Percentiles rank a stretch among this genome's conserved stretches.
Evolutionary conservation across 2,797 vertebrate species (phyloP).

Genomic region (Ptychadena robeensis): DNA sequence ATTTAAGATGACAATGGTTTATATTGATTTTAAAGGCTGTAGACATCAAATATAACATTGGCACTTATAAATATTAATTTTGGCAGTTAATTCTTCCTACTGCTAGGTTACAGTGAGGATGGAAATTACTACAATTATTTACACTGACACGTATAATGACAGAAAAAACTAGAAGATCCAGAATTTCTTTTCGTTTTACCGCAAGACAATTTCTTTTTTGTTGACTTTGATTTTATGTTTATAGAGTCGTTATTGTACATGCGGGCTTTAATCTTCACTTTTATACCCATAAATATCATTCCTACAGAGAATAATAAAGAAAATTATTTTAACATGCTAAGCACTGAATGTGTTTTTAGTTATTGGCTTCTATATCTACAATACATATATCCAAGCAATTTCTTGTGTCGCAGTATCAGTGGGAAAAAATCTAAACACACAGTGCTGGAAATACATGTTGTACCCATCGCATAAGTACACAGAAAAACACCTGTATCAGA

Average conservation of each 20-base stretch:
- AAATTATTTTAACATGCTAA: no score
- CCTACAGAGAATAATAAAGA: no score
- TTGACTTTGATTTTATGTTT: not conserved
- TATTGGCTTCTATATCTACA: no score
- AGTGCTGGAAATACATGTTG: no score
- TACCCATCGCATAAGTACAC: no score
- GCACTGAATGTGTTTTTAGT: no score
- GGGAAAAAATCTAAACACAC: no score
- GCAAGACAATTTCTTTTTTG: not conserved
- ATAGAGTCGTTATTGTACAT: not conserved
- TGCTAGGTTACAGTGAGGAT: not conserved
- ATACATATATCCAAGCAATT: no score
- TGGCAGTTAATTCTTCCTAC: constrained; percentile 11
- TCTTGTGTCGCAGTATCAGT: no score
- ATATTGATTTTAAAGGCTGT: constrained; percentile 69
- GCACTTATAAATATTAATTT: not conserved
- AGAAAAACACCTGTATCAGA: no score
- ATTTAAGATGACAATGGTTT: constrained; percentile 65
- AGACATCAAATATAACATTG: constrained; percentile 62
- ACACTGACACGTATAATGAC: not conserved
- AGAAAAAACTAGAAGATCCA: not conserved
- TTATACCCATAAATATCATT: not conserved
- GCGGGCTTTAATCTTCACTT: not conserved
- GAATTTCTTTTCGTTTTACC: not conserved
- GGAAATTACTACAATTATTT: not conserved